Evolutionary conservation across 2,888 invertebrate genomes (phyloP).

Genomic region (Ochropleura leucogaster): DNA sequence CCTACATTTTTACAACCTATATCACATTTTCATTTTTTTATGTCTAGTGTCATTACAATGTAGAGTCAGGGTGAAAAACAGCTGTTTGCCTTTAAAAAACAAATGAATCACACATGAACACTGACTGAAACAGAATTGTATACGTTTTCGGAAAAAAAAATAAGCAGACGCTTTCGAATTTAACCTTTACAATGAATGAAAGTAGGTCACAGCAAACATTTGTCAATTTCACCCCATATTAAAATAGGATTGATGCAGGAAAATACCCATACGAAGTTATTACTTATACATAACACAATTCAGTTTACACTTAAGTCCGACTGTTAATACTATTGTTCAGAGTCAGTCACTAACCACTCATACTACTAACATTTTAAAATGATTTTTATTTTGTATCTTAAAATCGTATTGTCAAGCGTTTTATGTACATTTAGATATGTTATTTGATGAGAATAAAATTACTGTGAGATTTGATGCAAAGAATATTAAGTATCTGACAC

Average conservation of each 20-base stretch:
- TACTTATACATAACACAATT: conserved; percentile 29
- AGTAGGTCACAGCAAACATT: conserved; percentile 20
- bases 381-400: conserved; percentile 79
- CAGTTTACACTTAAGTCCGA: conserved; percentile 52
- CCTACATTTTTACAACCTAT: conserved; percentile 89
- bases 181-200: neutral
- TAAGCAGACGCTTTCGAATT: neutral
- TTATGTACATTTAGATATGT: conserved; percentile 89
- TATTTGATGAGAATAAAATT: conserved; percentile 82
- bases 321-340: conserved; percentile 55
- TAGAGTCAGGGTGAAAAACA: conserved; percentile 50
- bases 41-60: conserved; percentile 75
- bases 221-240: conserved; percentile 38
- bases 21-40: conserved; percentile 89
- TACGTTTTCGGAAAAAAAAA: neutral
- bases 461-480: conserved; percentile 71
- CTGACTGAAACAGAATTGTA: neutral
- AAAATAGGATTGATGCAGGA: conserved; percentile 52
- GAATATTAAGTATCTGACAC: conserved; percentile 59
- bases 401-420: conserved; percentile 89
- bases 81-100: conserved; percentile 17
- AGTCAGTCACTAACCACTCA: conserved; percentile 68
- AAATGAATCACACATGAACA: neutral
- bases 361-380: conserved; percentile 72
- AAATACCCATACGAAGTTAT: conserved; percentile 48